These are phyloP conservation scores for Scophthalmus maximus DNA, from an alignment of 2,113 vertebrate species.

Conservation along the genomic window DNA sequence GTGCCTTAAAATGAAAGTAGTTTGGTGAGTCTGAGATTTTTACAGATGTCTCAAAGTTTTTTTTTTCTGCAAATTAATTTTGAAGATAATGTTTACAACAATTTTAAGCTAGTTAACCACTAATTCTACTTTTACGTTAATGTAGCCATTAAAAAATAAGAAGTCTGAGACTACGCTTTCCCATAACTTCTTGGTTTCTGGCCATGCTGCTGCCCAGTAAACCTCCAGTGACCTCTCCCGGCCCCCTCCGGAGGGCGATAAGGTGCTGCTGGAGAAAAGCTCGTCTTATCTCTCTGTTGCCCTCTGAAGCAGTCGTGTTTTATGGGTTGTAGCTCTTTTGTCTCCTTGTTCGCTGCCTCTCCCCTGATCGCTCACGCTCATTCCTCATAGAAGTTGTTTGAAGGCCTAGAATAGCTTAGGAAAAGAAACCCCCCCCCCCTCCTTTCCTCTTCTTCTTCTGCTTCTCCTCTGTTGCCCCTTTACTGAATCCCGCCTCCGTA, in stretches of 20 bases:
- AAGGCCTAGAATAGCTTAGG: constrained; percentile 84
- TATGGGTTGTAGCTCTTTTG: constrained; percentile 84
- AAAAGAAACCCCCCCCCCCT: constrained; percentile 68
- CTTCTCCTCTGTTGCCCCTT: constrained; percentile 73
- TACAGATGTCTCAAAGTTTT: neutral
- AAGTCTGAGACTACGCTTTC: neutral
- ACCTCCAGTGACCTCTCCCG: constrained; percentile 20
- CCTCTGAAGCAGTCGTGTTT: constrained; percentile 74
- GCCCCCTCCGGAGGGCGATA: constrained; percentile 57
- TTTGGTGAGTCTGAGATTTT: constrained; percentile 11
- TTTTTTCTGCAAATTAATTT: neutral
- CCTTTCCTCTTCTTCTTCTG: constrained; percentile 25
- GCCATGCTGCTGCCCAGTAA: neutral
- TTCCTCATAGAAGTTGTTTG: constrained; percentile 89
- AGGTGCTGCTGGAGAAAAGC: constrained; percentile 53
- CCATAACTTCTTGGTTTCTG: neutral
- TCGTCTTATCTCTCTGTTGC: constrained; percentile 51
- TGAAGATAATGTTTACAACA: neutral
- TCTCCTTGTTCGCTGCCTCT: constrained; percentile 63
- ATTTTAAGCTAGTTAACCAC: neutral
- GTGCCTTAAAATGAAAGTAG: constrained; percentile 32
- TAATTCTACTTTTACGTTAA: neutral
- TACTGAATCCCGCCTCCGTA: constrained; percentile 92
- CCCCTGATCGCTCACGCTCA: constrained; percentile 81
- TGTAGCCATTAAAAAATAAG: neutral